Conservation (phyloP, 1,140 invertebrate species). For the Lerema accius region DNA sequence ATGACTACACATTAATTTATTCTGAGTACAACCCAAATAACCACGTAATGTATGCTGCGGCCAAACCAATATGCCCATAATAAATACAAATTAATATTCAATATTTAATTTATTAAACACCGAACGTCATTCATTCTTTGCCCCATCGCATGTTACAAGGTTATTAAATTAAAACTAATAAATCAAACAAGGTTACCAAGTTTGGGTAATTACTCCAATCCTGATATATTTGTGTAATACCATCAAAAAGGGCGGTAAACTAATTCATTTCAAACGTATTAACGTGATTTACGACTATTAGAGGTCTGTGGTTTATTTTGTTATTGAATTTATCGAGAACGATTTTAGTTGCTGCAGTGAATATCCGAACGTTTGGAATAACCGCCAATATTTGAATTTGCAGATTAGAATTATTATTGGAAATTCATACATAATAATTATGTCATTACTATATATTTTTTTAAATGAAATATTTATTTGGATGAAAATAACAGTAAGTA, state of each 20-base stretch:
- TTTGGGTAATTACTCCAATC: constrained; percentile 45
- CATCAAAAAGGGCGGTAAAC: constrained; percentile 45
- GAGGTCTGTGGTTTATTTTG: constrained; percentile 34
- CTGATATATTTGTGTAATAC: constrained; percentile 65
- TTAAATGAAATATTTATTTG: too few species aligned
- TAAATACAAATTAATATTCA: constrained; percentile 4
- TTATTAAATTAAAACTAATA: constrained; percentile 21
- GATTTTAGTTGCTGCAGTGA: not conserved
- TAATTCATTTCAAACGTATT: constrained; percentile 46
- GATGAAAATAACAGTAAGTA: too few species aligned
- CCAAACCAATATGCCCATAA: not conserved
- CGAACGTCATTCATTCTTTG: constrained; percentile 8
- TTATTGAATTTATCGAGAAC: constrained; percentile 8
- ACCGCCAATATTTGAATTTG: constrained; percentile 11
- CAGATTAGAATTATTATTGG: not conserved
- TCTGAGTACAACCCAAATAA: too few species aligned
- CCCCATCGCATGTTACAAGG: constrained; percentile 19
- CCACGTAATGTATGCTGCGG: not conserved
- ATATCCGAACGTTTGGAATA: constrained; percentile 12
- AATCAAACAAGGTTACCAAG: constrained; percentile 21
- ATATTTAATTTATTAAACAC: constrained; percentile 28
- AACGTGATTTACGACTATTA: constrained; percentile 40
- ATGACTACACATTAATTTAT: too few species aligned
- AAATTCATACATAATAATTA: not conserved
- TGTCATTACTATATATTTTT: too few species aligned